Evolutionary conservation across 2,888 invertebrate species (phyloP), one percentile per base, ranked within the genome.

Genomic region (Osmoderma eremita): DNA sequence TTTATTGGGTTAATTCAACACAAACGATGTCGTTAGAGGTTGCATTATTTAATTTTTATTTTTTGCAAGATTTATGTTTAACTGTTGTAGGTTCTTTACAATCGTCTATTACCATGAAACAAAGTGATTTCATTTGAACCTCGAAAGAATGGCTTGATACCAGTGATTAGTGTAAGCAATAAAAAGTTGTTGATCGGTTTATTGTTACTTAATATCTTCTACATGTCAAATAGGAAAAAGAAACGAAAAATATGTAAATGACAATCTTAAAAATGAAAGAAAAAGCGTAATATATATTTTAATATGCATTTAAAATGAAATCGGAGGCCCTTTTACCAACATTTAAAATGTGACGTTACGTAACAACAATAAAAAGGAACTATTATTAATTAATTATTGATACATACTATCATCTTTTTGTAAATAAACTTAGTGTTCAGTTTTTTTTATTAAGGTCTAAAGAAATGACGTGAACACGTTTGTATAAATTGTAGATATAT

Each of bases 401-500:
- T 41, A 15, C 15, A 6, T 15, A 41, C 15, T 15, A 41, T 41
- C 18, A 42, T n/a, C 42, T 15, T 15, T 10, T 15, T 15, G 17
- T 42, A 42, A 42, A 17, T 42, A 42, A 42, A 10, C n/a, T 42
- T 15, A 5, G 3, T 10, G 42, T 42, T 42, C 17, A 10, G 10
- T 42, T n/a, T 15, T 42, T 42, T 13, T 8, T 3, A 42, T n/a
- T 42, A 42, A 42, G 17, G 6, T 42, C 4, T 24, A 22, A 50
- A 13, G 24, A 6, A 24, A 58, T 30, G 24, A 41, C n/a, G n/a
- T n/a, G n/a, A n/a, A n/a, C n/a, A 56, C 45, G n/a, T 45, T 45
- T 58, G 58, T 67, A 67, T 67, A 63, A 56, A 49, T 48, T 67
- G 68, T 68, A 65, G 39, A 68, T 68, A 68, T 68, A 68, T 68